Base-by-base conservation (phyloP, 1,140 invertebrate genomes). In the Drosophila lini region DNA sequence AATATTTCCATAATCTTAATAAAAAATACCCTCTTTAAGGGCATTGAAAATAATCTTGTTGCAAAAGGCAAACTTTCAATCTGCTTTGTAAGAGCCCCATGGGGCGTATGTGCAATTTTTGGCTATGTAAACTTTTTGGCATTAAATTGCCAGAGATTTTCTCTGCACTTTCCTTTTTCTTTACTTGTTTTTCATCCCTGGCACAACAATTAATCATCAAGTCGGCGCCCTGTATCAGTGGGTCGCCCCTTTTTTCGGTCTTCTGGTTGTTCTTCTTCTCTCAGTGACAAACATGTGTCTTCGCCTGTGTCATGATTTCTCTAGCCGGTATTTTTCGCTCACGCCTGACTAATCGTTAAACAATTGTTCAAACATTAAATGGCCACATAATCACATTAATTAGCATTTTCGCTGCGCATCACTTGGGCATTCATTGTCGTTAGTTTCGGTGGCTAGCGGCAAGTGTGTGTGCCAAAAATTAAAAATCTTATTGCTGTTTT, bases 381-480 rank as follows among this genome's bases (percentile, higher is more conserved):
- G 74, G 80, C 84, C 81, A 74, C 84, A 84, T 89, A 89, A 89
- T 89, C 84, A 79, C 85, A 89, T 89, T 89, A 89, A 89, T 89
- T 89, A 89, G 78, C 84, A 84, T 89, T 89, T 75, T 89, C 69
- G 78, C 57, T 84, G 78, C 67, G 80, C 80, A 47, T 89, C 68
- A 67, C 64, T 47, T 22, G 45, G 40, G 9, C 45, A n/a, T 56
- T 47, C 57, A 65, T 65, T 44, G 60, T 59, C 75, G 52, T 55
- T 68, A 38, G 67, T 47, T 45, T 45, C 40, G 22, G 62, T 44
- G 28, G n/a, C 28, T 50, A 50, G 9, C 45, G n/a, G 50, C 34
- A 19, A 36, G 65, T 50, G 52, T 58, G 65, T 71, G 65, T 73
- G 69, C 69, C 69, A 73, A 73, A 73, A 73, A 71, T 71, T 22